Percentiles rank a stretch among this genome's conserved stretches.
phyloP scores from a whole-genome alignment of 1,140 invertebrate genomes.

The Drosophila kikkawai region DNA sequence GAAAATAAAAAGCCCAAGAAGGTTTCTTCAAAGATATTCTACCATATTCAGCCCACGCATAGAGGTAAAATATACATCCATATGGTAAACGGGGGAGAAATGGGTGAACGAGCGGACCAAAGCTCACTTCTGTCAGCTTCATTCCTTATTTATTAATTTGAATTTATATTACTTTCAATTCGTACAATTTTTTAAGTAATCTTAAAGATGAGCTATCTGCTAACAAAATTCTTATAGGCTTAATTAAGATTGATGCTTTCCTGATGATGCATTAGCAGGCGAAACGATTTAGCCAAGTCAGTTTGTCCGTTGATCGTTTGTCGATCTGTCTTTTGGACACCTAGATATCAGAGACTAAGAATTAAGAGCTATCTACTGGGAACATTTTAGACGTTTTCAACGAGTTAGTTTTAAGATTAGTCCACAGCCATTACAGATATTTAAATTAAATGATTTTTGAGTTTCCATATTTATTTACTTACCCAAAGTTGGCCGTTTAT shows the following conservation, averaged over 20 bases:
- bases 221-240: no score
- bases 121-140: constrained; percentile 27
- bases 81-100: not conserved
- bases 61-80: not conserved
- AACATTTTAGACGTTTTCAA: not conserved
- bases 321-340: not conserved
- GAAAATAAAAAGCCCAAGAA: constrained; percentile 35
- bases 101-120: constrained; percentile 4
- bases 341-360: no score
- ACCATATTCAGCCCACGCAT: constrained; percentile 30
- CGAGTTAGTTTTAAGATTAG: not conserved
- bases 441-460: not conserved
- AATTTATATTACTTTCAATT: no score
- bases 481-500: constrained; percentile 1
- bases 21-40: constrained; percentile 54
- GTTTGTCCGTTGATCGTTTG: not conserved
- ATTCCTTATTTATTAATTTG: not conserved
- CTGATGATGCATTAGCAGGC: not conserved
- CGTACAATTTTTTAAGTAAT: no score
- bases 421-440: not conserved
- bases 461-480: not conserved
- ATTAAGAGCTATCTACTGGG: no score
- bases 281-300: not conserved
- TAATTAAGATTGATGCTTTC: no score
- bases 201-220: not conserved